Evolutionary conservation across 2,113 vertebrate genomes (phyloP).

Genomic region (Clinocottus analis): DNA sequence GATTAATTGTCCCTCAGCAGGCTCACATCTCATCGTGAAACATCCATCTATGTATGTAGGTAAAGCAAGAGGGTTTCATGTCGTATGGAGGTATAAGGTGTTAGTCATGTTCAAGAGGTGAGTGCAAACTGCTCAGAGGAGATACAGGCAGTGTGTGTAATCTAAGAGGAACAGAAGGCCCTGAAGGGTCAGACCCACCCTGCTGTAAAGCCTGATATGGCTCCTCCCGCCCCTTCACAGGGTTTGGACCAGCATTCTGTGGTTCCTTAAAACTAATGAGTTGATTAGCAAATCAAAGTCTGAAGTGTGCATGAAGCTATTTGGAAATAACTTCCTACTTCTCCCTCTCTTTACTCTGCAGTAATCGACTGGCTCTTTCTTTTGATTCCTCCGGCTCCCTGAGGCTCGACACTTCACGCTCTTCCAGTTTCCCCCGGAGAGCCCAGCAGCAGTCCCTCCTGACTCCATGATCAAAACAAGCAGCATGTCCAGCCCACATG

Average conservation of each 20-base stretch:
- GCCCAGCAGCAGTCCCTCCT: background rate
- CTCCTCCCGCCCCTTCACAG: background rate
- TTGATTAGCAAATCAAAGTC: background rate
- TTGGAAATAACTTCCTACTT: background rate
- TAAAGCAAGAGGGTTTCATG: background rate
- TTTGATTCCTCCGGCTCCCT: background rate
- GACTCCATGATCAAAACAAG: background rate
- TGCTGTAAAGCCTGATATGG: background rate
- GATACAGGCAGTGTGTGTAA: conserved; percentile 37
- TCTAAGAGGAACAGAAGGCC: conserved; percentile 34
- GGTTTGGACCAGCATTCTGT: background rate
- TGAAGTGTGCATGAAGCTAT: background rate
- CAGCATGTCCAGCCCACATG: background rate
- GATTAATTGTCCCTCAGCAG: conserved; percentile 5
- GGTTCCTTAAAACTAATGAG: background rate
- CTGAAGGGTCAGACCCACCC: conserved; percentile 26
- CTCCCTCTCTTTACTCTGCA: background rate
- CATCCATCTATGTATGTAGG: background rate
- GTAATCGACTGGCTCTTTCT: background rate
- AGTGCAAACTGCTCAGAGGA: background rate
- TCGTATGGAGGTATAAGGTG: background rate
- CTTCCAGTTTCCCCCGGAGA: background rate
- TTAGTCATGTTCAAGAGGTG: conserved; percentile 7
- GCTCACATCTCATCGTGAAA: background rate
- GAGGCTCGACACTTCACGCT: background rate